Conservation (phyloP, 2,797 vertebrate species). For the Tokudaia tokunoshimensis region DNA sequence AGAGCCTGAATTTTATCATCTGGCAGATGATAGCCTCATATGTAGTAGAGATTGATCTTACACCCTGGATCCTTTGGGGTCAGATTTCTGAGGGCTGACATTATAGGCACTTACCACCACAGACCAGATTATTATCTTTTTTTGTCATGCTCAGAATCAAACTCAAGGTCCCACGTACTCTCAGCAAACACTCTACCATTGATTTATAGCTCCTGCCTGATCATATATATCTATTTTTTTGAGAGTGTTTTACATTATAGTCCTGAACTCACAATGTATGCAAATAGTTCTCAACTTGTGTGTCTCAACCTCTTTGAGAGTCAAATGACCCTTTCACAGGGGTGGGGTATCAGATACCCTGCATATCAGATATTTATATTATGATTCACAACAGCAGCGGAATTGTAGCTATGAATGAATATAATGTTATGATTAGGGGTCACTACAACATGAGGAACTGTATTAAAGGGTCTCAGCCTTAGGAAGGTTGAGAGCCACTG, state of each 20-base stretch:
- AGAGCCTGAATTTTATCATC: conserved; percentile 45
- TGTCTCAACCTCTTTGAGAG: not conserved
- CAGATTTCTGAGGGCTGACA: not conserved
- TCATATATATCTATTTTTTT: not conserved
- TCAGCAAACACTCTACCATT: not conserved
- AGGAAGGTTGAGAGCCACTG: not conserved
- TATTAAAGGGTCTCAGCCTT: not conserved
- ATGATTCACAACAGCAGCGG: not conserved
- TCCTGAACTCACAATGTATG: not conserved
- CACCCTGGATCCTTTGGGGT: not conserved
- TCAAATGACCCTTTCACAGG: not conserved
- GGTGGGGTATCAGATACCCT: not conserved
- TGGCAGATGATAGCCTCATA: not conserved
- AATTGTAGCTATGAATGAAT: not conserved
- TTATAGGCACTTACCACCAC: not conserved
- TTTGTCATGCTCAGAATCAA: not conserved
- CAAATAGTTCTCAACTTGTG: not conserved
- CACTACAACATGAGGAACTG: not conserved
- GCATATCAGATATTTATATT: not conserved
- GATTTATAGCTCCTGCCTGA: not conserved
- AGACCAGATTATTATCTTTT: not conserved
- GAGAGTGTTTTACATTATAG: not conserved
- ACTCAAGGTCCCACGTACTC: not conserved
- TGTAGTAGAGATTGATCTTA: not conserved
- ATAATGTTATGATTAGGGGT: not conserved